A percentile compares a stretch with the other conserved stretches of the same genome.
These are phyloP conservation scores for Oscheius sp. DNA, from an alignment of 1,140 invertebrate genomes.

Conservation along the genomic window DNA sequence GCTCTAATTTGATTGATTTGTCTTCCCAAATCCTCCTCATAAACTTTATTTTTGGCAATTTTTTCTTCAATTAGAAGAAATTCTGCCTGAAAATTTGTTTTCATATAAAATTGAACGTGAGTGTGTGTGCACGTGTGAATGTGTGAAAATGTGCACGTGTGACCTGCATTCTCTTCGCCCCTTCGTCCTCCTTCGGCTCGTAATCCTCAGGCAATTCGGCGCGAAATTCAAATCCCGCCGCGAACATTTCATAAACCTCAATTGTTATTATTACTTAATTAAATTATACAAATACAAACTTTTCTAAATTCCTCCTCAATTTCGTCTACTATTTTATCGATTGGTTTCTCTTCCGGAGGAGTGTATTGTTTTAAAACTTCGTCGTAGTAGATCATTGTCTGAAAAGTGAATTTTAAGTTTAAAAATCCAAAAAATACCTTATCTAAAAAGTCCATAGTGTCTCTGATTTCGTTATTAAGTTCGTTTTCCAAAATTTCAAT, in stretches of 20 bases:
- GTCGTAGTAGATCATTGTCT: constrained; percentile 1
- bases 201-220: neutral
- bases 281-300: neutral
- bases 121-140: neutral
- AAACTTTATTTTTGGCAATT: too few relatives aligned
- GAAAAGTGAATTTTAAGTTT: neutral
- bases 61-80: neutral
- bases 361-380: neutral
- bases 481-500: neutral
- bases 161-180: neutral
- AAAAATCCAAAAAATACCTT: neutral
- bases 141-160: neutral
- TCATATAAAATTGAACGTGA: neutral
- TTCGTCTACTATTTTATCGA: neutral
- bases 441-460: neutral
- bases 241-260: neutral
- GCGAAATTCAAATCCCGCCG: neutral
- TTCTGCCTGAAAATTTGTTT: neutral
- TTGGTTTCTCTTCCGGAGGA: neutral
- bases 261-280: neutral
- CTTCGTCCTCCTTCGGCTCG: neutral
- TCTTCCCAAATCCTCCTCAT: neutral
- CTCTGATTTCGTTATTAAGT: neutral
- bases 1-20: neutral
- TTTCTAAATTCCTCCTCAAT: neutral